Percentiles rank a stretch among this genome's conserved stretches.
Evolutionary conservation across 2,797 vertebrate genomes (phyloP).

Genomic region (Rachycentron canadum): DNA sequence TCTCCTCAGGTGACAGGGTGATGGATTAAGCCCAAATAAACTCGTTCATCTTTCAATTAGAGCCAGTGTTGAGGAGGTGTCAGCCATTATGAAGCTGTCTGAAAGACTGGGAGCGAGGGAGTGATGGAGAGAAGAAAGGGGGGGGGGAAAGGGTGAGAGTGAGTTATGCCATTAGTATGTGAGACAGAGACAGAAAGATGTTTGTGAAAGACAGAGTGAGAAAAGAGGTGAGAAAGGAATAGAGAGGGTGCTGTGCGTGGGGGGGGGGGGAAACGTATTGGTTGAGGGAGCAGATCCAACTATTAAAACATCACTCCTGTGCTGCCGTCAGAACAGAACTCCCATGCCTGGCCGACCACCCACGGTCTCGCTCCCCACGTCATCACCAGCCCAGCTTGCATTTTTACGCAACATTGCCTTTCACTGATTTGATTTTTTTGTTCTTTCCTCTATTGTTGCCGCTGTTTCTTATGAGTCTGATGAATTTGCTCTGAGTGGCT

Average conservation of each 20-base stretch:
- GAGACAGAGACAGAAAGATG: conserved; percentile 46
- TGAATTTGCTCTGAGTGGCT: conserved; percentile 62
- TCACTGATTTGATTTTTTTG: conserved; percentile 75
- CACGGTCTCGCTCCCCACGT: conserved; percentile 45
- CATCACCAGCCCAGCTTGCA: conserved; percentile 48
- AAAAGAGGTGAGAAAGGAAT: conserved; percentile 40
- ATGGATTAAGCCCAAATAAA: conserved; percentile 88
- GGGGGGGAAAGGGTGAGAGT: conserved; percentile 29
- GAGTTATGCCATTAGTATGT: conserved; percentile 53
- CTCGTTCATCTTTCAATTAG: conserved; percentile 88
- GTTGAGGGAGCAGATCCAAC: conserved; percentile 61
- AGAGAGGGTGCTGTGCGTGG: conserved; percentile 6
- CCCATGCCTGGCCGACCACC: conserved; percentile 54
- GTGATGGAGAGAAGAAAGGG: conserved; percentile 64
- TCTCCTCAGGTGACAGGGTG: conserved; percentile 81
- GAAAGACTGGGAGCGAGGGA: conserved; percentile 63
- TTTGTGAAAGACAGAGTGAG: conserved; percentile 49
- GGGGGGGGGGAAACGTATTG: conserved; percentile 36
- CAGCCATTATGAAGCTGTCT: conserved; percentile 86
- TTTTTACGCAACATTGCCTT: conserved; percentile 73
- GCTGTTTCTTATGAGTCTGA: conserved; percentile 60
- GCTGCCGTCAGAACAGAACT: conserved; percentile 50
- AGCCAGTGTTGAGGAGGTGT: conserved; percentile 81
- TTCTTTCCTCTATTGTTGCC: conserved; percentile 57
- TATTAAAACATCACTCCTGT: conserved; percentile 73